Evolutionary conservation across 1,140 invertebrate genomes (phyloP), one percentile per base, ranked within the genome.

Genomic region (Chrysomallon squamiferum): DNA sequence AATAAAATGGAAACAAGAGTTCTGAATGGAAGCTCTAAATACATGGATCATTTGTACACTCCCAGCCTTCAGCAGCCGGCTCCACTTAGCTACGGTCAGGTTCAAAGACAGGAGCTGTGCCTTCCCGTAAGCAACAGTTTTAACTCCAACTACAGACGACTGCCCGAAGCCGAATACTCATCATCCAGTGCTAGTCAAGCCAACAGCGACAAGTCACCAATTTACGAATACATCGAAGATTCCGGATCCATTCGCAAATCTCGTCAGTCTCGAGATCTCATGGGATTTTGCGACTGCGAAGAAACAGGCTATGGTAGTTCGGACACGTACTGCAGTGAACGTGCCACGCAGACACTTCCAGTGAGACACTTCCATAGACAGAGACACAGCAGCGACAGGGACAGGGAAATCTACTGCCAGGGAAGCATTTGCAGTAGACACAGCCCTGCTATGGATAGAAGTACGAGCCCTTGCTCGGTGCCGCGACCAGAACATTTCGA

Each of bases 171-270:
- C 25, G 58, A 59, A 25, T 59, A 59, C 35, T 22, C 58, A 13
- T 35, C 58, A n/a, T 59, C 58, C 20, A 59, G 33, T 27, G 58
- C 32, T 1, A 38, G 32, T 25, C 32, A 38, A 11, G 22, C 22
- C 20, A 38, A 59, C 35, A 59, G 58, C 27, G 58, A 59, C 41
- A 59, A 43, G 18, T 59, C 58, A 9, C 58, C 58, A 20, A 59
- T 59, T 41, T 59, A 59, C 35, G 58, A 59, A 29, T 59, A 59
- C n/a, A 59, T 59, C 32, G 50, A 54, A 54, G 58, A 59, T 35
- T 59, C 58, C 7, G 58, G 38, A 25, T 59, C 58, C 20, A 59
- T 38, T 22, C 13, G 15, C 22, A 30, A 25, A 22, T 54, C 50
- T 22, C 33, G 58, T 35, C 56, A 58, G n/a, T 38, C 56, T 20